phyloP scores from a whole-genome alignment of 2,888 invertebrate species.

The Limenitis camilla region DNA sequence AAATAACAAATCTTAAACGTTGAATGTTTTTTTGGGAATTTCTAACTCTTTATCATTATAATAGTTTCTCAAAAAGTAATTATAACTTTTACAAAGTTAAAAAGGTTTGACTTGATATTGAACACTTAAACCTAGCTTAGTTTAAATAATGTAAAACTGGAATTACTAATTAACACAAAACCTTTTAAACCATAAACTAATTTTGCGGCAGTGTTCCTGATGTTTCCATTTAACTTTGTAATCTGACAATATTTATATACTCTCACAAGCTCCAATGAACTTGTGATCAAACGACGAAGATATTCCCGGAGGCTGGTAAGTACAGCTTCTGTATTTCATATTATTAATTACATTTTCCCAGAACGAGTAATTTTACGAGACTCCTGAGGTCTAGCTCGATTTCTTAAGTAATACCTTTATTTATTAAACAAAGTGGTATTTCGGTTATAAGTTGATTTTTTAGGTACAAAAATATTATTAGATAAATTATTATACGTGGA shows the following conservation, averaged over 20 bases:
- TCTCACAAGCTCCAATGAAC: constrained; percentile 7
- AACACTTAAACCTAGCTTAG: no score
- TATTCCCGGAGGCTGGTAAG: constrained; percentile 11
- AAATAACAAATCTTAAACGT: no score
- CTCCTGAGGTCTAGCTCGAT: constrained; percentile 15
- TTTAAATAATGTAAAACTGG: no score
- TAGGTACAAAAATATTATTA: no score
- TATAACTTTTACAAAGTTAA: no score
- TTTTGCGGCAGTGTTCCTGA: neutral
- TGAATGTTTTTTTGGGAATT: no score
- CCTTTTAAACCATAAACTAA: neutral
- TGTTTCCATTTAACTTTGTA: neutral
- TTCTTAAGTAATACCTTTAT: neutral
- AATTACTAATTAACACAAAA: no score
- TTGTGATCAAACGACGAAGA: constrained; percentile 4
- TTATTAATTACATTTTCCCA: constrained; percentile 24
- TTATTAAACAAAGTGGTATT: neutral
- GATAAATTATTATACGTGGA: no score
- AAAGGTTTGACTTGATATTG: no score
- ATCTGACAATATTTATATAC: constrained; percentile 8
- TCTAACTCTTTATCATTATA: no score
- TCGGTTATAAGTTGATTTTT: no score
- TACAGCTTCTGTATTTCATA: constrained; percentile 4
- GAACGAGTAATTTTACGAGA: constrained; percentile 24
- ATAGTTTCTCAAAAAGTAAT: no score